phyloP scores from a whole-genome alignment of 2,888 invertebrate genomes.

The Athalia cordata region DNA sequence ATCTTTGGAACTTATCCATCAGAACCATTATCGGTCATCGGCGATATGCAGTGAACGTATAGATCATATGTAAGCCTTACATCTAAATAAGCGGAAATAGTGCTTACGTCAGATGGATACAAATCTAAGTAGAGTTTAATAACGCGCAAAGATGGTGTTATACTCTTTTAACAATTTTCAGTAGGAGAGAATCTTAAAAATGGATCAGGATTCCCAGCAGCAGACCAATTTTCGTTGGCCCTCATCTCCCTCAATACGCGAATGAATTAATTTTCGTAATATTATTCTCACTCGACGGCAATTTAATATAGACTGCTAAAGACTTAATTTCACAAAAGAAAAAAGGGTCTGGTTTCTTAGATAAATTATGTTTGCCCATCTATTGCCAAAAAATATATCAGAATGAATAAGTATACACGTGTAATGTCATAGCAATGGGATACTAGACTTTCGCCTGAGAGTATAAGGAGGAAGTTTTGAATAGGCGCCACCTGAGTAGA shows the following conservation, averaged over 20 bases:
- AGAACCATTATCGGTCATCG: constrained; percentile 1
- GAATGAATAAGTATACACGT: constrained; percentile 13
- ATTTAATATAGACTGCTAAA: constrained; percentile 16
- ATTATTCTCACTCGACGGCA: constrained; percentile 4
- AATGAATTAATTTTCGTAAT: not conserved
- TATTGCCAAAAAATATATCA: constrained; percentile 11
- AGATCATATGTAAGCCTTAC: constrained; percentile 10
- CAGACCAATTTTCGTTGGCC: constrained; percentile 1
- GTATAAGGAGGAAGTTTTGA: constrained; percentile 29
- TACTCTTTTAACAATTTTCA: constrained; percentile 2
- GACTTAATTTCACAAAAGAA: constrained; percentile 10
- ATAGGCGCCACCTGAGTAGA: not conserved
- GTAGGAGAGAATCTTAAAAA: constrained; percentile 5
- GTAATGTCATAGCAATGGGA: constrained; percentile 13
- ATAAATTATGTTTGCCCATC: constrained; percentile 8
- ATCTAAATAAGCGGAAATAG: constrained; percentile 11
- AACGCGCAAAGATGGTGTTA: not conserved
- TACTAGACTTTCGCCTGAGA: constrained; percentile 31
- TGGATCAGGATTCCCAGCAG: not conserved
- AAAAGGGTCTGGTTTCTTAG: not conserved
- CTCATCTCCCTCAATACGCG: not conserved
- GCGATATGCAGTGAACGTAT: constrained; percentile 28
- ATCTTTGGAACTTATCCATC: constrained; percentile 24
- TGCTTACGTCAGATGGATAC: constrained; percentile 20
- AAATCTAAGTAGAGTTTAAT: constrained; percentile 3